A percentile compares a stretch with the other conserved stretches of the same genome.
Evolutionary conservation across 2,797 vertebrate genomes (phyloP).

Genomic region (Artibeus jamaicensis): DNA sequence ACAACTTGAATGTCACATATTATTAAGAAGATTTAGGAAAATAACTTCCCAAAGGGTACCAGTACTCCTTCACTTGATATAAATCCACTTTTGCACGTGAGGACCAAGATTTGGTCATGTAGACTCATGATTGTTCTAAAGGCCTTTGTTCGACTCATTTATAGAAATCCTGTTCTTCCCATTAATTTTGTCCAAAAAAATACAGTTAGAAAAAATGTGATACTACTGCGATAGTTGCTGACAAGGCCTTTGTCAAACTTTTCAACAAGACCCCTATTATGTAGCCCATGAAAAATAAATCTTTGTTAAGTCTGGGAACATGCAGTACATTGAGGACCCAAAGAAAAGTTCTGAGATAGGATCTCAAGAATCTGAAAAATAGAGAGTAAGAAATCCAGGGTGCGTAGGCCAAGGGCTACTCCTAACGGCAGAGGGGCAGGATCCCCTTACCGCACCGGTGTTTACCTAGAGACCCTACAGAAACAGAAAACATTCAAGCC

Average conservation of each 20-base stretch:
- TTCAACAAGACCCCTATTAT: slow-evolving; percentile 61
- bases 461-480: not conserved
- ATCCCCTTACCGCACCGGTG: not conserved
- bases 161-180: slow-evolving; percentile 33
- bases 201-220: not conserved
- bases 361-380: slow-evolving; percentile 30
- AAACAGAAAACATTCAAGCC: not conserved
- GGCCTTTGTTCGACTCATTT: not conserved
- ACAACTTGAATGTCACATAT: not conserved
- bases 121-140: not conserved
- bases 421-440: not conserved
- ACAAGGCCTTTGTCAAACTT: slow-evolving; percentile 57
- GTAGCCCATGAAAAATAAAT: slow-evolving; percentile 28
- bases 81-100: not conserved
- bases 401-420: not conserved
- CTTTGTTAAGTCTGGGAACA: slow-evolving; percentile 62
- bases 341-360: slow-evolving; percentile 16
- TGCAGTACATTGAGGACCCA: not conserved
- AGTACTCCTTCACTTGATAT: not conserved
- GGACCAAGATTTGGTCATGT: not conserved
- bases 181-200: slow-evolving; percentile 59
- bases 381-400: not conserved
- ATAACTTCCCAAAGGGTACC: slow-evolving; percentile 1
- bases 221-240: not conserved
- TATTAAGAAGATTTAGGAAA: not conserved